Conservation (phyloP, 35 echinoderm and acorn worm genomes). For the Diadema setosum region DNA sequence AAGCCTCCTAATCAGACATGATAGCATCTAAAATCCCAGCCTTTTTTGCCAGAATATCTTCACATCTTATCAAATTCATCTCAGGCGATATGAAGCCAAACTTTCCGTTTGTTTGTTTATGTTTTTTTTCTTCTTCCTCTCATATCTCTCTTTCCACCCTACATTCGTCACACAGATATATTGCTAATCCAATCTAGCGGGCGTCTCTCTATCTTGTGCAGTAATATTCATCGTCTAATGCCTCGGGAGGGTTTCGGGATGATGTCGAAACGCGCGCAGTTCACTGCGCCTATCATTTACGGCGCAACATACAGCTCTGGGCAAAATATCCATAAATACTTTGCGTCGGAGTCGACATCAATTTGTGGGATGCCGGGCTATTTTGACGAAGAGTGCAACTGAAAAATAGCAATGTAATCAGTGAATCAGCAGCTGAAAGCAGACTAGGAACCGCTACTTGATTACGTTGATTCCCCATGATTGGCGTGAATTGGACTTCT, state of each 20-base stretch:
- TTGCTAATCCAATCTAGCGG: background rate
- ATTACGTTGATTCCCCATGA: background rate
- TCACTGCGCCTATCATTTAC: no score
- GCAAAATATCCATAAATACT: slow-evolving; percentile 2
- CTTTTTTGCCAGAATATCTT: background rate
- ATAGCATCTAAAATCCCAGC: background rate
- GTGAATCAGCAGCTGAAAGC: background rate
- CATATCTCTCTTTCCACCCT: background rate
- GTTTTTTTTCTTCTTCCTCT: no score
- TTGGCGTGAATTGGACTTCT: background rate
- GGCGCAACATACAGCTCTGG: no score
- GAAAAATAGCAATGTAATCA: slow-evolving; percentile 19
- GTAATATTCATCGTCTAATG: slow-evolving; percentile 11
- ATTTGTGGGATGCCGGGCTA: background rate
- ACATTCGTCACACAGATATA: background rate
- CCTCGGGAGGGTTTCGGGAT: no score
- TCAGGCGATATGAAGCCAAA: no score
- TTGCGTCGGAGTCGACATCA: background rate
- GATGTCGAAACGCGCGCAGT: no score
- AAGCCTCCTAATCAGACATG: background rate
- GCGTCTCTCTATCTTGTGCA: background rate
- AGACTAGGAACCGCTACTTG: background rate
- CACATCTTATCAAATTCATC: slow-evolving; percentile 1
- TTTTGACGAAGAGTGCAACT: background rate
- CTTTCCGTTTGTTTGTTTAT: no score